Evolutionary conservation across 2,888 invertebrate genomes (phyloP).

Genomic region (Ceraclea dissimilis): DNA sequence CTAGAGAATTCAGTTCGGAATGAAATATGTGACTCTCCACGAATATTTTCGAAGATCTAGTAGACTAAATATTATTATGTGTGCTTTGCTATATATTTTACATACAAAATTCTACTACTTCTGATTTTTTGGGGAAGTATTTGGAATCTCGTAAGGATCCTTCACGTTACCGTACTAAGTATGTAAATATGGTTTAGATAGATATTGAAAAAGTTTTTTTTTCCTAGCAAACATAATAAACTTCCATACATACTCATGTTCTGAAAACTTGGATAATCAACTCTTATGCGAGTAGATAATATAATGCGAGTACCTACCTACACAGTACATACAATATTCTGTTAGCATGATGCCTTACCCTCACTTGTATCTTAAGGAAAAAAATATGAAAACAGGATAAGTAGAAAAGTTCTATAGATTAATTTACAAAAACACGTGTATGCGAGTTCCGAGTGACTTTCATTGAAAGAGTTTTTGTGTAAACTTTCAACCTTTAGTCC

Average conservation of each 20-base stretch:
- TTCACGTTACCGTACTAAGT: too few relatives aligned
- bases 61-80: background rate
- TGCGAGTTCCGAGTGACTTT: too few relatives aligned
- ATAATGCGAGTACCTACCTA: background rate
- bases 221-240: background rate
- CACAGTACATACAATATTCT: too few relatives aligned
- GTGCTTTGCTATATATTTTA: background rate
- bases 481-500: too few relatives aligned
- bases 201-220: slow-evolving; percentile 1
- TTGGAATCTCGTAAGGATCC: too few relatives aligned
- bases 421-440: too few relatives aligned
- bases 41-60: background rate
- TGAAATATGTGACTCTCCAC: background rate
- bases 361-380: too few relatives aligned
- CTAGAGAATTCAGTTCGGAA: background rate
- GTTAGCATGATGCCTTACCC: too few relatives aligned
- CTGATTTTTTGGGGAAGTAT: background rate
- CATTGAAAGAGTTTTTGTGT: too few relatives aligned
- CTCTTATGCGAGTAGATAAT: background rate
- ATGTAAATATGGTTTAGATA: background rate
- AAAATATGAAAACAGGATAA: too few relatives aligned
- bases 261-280: background rate
- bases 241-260: background rate
- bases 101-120: background rate
- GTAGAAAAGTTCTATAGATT: too few relatives aligned